Percentiles rank a stretch among this genome's conserved stretches.
Conservation (phyloP, 2,888 invertebrate genomes). For the Erannis defoliaria region DNA sequence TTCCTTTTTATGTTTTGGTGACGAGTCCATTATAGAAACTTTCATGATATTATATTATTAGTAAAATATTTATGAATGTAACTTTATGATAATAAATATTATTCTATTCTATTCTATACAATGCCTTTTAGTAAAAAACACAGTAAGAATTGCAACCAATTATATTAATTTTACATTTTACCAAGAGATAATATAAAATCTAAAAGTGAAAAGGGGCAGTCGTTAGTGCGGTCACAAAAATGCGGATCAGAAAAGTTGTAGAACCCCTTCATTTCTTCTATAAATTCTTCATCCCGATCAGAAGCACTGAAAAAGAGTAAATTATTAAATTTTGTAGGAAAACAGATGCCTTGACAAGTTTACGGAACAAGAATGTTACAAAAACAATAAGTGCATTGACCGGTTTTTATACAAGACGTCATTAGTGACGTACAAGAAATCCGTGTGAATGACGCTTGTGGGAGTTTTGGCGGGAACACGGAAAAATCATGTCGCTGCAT, state of each 20-base stretch:
- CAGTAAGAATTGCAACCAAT: too few relatives aligned
- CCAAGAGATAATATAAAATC: slow-evolving; percentile 65
- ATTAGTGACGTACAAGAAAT: not conserved
- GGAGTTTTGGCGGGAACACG: too few relatives aligned
- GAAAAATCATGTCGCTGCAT: too few relatives aligned
- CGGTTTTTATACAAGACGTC: not conserved
- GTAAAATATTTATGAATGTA: too few relatives aligned
- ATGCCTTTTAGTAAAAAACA: too few relatives aligned
- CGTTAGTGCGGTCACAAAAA: slow-evolving; percentile 63
- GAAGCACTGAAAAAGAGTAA: slow-evolving; percentile 66
- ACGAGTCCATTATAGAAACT: too few relatives aligned
- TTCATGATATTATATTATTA: too few relatives aligned
- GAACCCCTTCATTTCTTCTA: slow-evolving; percentile 66
- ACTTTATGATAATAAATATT: too few relatives aligned
- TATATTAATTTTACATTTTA: slow-evolving; percentile 43
- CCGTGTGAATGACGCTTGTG: not conserved
- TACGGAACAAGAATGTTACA: not conserved
- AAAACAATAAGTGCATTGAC: not conserved
- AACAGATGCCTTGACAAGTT: not conserved
- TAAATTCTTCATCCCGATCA: slow-evolving; percentile 67
- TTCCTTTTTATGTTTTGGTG: too few relatives aligned
- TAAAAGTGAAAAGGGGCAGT: slow-evolving; percentile 73
- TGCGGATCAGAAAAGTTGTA: slow-evolving; percentile 63
- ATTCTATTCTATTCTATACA: too few relatives aligned
- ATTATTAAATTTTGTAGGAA: not conserved